phyloP scores from a whole-genome alignment of 2,888 invertebrate species.

The Harmothoe impar region DNA sequence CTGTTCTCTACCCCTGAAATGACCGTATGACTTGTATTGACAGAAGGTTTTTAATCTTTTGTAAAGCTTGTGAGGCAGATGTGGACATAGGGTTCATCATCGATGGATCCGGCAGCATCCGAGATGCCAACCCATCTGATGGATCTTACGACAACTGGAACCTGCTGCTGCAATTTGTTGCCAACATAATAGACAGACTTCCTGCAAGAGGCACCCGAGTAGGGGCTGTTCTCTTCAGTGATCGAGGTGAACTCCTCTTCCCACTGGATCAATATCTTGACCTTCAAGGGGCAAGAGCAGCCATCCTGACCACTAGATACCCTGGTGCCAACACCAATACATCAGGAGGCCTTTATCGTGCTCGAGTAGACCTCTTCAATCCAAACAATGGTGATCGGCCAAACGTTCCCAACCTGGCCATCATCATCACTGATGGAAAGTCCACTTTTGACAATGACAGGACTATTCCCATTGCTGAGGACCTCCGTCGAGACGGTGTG shows the following conservation, averaged over 20 bases:
- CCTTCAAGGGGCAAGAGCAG: conserved; percentile 44
- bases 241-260: conserved; percentile 54
- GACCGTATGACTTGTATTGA: too few species aligned
- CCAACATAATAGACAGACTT: conserved; percentile 55
- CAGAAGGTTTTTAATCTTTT: too few species aligned
- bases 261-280: conserved; percentile 43
- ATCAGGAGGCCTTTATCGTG: conserved; percentile 66
- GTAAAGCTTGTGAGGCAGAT: conserved; percentile 55
- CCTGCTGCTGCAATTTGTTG: conserved; percentile 61
- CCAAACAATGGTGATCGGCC: conserved; percentile 54
- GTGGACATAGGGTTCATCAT: conserved; percentile 65
- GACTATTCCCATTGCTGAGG: conserved; percentile 52
- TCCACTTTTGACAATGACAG: conserved; percentile 57
- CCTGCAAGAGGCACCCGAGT: conserved; percentile 43
- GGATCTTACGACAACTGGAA: conserved; percentile 63
- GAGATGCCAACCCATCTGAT: conserved; percentile 56
- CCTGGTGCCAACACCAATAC: conserved; percentile 68
- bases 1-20: too few species aligned
- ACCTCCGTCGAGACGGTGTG: background rate
- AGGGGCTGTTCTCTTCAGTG: conserved; percentile 63
- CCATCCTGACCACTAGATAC: conserved; percentile 63
- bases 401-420: conserved; percentile 56
- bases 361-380: conserved; percentile 46
- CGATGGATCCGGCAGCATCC: conserved; percentile 65
- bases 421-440: conserved; percentile 65